These are phyloP conservation scores for Drosophila pullipes DNA, from an alignment of 2,888 invertebrate species.

Conservation along the genomic window DNA sequence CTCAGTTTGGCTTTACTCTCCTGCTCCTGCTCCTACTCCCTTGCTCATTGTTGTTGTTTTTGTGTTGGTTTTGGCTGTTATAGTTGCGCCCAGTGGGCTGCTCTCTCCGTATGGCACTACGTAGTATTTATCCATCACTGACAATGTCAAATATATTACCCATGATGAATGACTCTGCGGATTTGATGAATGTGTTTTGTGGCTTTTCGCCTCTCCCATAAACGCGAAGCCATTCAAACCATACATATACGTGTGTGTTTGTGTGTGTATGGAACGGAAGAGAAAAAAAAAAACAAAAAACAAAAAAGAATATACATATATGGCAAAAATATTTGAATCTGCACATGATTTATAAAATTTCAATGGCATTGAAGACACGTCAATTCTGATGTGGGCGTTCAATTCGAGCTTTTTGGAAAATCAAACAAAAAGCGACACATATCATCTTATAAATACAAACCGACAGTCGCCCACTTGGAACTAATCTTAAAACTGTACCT, in stretches of 20 bases:
- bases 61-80: constrained; percentile 32
- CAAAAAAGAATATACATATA: not conserved
- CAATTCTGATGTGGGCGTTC: constrained; percentile 57
- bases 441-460: constrained; percentile 15
- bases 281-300: constrained; percentile 14
- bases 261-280: constrained; percentile 7
- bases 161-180: constrained; percentile 82
- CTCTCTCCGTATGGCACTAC: constrained; percentile 40
- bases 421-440: constrained; percentile 56
- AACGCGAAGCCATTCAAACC: constrained; percentile 35
- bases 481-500: not conserved
- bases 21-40: not conserved
- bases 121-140: constrained; percentile 81
- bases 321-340: constrained; percentile 50
- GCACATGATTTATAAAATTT: constrained; percentile 82
- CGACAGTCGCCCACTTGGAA: not conserved
- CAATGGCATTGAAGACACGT: constrained; percentile 68
- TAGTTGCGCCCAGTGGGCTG: constrained; percentile 40
- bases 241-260: not conserved
- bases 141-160: constrained; percentile 82
- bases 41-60: constrained; percentile 27
- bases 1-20: constrained; percentile 26
- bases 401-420: constrained; percentile 52
- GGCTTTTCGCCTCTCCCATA: constrained; percentile 68
- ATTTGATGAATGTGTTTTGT: constrained; percentile 82